Evolutionary conservation across 2,113 vertebrate genomes (phyloP).

Genomic region (Nycticebus coucang): DNA sequence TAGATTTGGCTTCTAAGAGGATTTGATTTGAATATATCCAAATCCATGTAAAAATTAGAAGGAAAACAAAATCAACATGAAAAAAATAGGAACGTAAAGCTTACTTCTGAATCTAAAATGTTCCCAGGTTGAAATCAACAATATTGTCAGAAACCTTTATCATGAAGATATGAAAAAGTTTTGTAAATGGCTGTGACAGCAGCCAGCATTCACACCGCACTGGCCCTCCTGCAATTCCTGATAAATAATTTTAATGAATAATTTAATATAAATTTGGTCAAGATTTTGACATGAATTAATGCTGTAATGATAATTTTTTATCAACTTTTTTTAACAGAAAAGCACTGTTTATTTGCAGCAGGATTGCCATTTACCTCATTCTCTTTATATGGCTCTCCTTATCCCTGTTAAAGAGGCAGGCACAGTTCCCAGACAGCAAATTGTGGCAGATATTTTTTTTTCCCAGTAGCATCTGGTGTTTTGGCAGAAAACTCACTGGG

Average conservation of each 20-base stretch:
- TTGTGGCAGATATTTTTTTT: conserved; percentile 58
- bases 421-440: conserved; percentile 67
- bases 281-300: not conserved
- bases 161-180: not conserved
- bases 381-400: not conserved
- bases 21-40: not conserved
- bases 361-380: conserved; percentile 20
- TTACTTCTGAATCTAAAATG: conserved; percentile 55
- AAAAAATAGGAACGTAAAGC: conserved; percentile 38
- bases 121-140: conserved; percentile 39
- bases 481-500: conserved; percentile 77
- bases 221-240: not conserved
- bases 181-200: not conserved
- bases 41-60: conserved; percentile 20
- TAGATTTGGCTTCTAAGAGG: not conserved
- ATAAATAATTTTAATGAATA: conserved; percentile 3
- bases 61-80: not conserved
- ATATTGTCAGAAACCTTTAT: conserved; percentile 44
- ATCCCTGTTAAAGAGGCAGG: not conserved
- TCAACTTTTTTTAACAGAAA: conserved; percentile 44
- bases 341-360: not conserved
- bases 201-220: not conserved
- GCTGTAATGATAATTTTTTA: not conserved
- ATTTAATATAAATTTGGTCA: not conserved
- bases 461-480: conserved; percentile 81